These are phyloP conservation scores for Eumacrocentrus americanus DNA, from an alignment of 2,888 invertebrate species.

Conservation along the genomic window DNA sequence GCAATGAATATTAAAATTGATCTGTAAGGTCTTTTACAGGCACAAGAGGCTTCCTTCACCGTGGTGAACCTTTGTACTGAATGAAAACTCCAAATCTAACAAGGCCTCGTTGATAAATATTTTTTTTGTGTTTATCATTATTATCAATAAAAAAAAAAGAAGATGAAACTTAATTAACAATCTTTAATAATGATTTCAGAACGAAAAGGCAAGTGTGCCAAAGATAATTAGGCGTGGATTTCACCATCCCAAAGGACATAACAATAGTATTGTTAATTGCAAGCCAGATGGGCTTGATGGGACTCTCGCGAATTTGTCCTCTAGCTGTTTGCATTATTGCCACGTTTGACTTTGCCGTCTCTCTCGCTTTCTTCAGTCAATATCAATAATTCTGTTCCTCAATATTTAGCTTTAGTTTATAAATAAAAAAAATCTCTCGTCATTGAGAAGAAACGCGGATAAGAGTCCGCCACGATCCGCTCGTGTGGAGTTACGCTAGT, in stretches of 20 bases:
- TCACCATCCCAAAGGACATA: conserved; percentile 19
- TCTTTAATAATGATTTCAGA: neutral
- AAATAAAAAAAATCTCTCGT: neutral
- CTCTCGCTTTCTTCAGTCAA: neutral
- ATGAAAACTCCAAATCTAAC: conserved; percentile 8
- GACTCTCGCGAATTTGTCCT: conserved; percentile 30
- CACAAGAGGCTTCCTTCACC: conserved; percentile 19
- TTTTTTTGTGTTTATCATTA: too few relatives aligned
- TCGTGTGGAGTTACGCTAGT: conserved; percentile 54
- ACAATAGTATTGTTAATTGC: conserved; percentile 14
- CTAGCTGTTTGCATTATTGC: conserved; percentile 34
- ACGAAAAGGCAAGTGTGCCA: conserved; percentile 43
- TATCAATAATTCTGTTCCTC: neutral
- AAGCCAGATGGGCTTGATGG: conserved; percentile 28
- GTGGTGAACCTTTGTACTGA: conserved; percentile 8
- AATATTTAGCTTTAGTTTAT: too few relatives aligned
- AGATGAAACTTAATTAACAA: too few relatives aligned
- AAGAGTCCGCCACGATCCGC: conserved; percentile 43
- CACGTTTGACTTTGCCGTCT: conserved; percentile 17
- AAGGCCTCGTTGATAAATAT: conserved; percentile 14
- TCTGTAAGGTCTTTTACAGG: conserved; percentile 7
- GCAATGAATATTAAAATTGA: neutral
- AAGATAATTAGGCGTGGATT: conserved; percentile 36
- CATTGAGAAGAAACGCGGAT: neutral
- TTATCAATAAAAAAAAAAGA: too few relatives aligned